Evolutionary conservation across 2,797 vertebrate genomes (phyloP).

Genomic region (Anguilla anguilla): DNA sequence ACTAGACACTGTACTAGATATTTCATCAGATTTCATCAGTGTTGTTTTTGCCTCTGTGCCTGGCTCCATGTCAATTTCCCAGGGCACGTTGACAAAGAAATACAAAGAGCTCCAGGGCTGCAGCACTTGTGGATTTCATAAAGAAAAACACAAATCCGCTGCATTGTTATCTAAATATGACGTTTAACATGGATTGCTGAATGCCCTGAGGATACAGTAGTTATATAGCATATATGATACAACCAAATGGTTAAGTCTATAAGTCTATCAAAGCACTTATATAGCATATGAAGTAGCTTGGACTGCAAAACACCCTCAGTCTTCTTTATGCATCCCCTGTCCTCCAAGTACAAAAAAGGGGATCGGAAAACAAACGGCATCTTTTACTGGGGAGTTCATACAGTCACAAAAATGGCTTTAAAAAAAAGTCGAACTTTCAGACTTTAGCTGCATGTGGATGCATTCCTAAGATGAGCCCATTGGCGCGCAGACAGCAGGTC

Average conservation of each 20-base stretch:
- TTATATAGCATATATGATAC: not conserved
- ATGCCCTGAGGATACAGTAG: not conserved
- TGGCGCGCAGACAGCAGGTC: not conserved
- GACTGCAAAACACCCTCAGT: not conserved
- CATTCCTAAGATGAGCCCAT: not conserved
- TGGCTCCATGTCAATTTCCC: no score
- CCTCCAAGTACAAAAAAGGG: not conserved
- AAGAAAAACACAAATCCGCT: no score
- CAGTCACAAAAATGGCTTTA: not conserved
- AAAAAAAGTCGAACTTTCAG: not conserved
- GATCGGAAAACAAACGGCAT: not conserved
- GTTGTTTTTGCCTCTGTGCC: no score
- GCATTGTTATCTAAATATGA: not conserved
- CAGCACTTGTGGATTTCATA: no score
- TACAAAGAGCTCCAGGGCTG: no score
- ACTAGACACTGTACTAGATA: no score
- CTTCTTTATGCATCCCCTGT: not conserved
- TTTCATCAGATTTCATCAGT: no score
- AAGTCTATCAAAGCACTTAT: not conserved
- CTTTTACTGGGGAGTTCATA: not conserved
- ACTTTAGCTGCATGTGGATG: not conserved
- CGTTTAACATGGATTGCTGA: not conserved
- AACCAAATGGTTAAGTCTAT: not conserved
- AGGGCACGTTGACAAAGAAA: no score
- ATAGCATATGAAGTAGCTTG: not conserved